These are phyloP conservation scores for Drosophila pandora DNA, from an alignment of 1,140 invertebrate species.

Conservation along the genomic window DNA sequence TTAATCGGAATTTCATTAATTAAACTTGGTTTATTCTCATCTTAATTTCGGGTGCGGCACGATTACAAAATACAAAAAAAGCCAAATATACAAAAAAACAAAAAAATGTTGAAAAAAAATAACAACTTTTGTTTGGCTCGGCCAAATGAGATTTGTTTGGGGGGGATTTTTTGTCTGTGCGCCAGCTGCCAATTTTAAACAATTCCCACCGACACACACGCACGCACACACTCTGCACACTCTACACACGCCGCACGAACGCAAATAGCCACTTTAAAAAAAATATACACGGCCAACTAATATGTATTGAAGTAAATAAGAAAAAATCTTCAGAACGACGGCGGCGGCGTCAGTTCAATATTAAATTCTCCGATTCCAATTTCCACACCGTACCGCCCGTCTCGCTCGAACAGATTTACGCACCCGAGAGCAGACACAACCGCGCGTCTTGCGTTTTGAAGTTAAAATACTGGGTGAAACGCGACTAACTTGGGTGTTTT, in stretches of 20 bases:
- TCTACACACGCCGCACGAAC: conserved; percentile 28
- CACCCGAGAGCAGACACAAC: conserved; percentile 8
- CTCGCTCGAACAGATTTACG: conserved; percentile 22
- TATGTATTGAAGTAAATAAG: conserved; percentile 34
- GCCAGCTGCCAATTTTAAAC: conserved; percentile 41
- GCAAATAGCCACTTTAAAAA: conserved; percentile 38
- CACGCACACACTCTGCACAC: conserved; percentile 4
- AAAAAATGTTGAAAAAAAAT: conserved; percentile 10
- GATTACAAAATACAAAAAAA: conserved; percentile 4
- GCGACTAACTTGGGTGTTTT: too few relatives aligned
- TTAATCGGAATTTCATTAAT: conserved; percentile 21
- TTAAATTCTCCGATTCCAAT: conserved; percentile 23
- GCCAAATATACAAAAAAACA: conserved; percentile 2
- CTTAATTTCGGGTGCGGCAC: conserved; percentile 31
- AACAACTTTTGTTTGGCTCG: conserved; percentile 30
- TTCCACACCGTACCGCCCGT: conserved; percentile 16
- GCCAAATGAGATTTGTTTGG: conserved; percentile 7
- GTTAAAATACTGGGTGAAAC: background rate
- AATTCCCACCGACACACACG: conserved; percentile 24
- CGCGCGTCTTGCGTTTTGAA: conserved; percentile 16
- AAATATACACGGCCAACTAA: conserved; percentile 14
- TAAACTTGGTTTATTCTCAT: conserved; percentile 1
- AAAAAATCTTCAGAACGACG: conserved; percentile 24
- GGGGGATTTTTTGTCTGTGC: conserved; percentile 23
- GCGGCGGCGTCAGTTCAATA: conserved; percentile 23